A percentile compares a stretch with the other conserved stretches of the same genome.
These are phyloP conservation scores for Intellagama lesueurii DNA, from an alignment of 2,797 vertebrate species.

Conservation along the genomic window DNA sequence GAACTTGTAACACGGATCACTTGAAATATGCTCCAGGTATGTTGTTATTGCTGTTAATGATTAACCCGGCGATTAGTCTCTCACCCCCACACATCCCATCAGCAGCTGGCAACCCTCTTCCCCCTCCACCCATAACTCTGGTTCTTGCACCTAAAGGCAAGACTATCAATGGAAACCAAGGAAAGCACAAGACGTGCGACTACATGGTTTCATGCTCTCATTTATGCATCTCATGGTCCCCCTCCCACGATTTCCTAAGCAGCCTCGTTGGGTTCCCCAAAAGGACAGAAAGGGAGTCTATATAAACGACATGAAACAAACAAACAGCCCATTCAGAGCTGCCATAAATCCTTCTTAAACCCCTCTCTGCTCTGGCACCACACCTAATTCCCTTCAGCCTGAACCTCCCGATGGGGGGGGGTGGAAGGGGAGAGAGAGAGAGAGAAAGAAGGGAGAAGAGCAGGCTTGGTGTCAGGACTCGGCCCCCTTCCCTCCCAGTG, in stretches of 20 bases:
- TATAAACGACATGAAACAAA: too few relatives aligned
- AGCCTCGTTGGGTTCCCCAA: too few relatives aligned
- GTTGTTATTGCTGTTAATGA: neutral
- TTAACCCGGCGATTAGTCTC: too few relatives aligned
- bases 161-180: too few relatives aligned
- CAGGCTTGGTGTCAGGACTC: neutral
- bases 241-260: too few relatives aligned
- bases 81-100: neutral
- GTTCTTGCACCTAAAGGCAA: neutral
- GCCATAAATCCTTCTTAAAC: conserved; percentile 19
- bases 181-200: too few relatives aligned
- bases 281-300: too few relatives aligned
- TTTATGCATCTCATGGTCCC: too few relatives aligned
- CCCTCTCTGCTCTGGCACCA: neutral
- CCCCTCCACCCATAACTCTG: neutral
- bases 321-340: neutral
- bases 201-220: too few relatives aligned
- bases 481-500: neutral
- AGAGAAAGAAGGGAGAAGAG: too few relatives aligned
- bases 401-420: neutral
- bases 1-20: too few relatives aligned
- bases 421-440: too few relatives aligned
- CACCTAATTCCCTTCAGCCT: neutral
- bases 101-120: neutral
- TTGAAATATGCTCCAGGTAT: neutral